A percentile compares a stretch with the other conserved stretches of the same genome.
Conservation (phyloP, 2,113 vertebrate species). For the Heterotilapia buettikoferi region DNA sequence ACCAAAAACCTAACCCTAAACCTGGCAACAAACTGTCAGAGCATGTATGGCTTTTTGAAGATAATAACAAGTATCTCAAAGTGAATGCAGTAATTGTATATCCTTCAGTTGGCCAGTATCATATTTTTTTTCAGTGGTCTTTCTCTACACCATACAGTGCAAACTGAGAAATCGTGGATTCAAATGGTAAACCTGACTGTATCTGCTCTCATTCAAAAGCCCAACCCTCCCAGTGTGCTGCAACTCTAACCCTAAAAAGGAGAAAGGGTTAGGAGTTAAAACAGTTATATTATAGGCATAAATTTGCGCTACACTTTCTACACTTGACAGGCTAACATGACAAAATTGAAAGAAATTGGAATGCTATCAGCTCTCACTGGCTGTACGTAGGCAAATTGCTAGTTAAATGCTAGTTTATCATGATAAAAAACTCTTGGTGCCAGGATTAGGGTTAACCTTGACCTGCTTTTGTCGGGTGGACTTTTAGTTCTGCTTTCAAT, state of each 20-base stretch:
- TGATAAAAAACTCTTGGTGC: not conserved
- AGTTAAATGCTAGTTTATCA: not conserved
- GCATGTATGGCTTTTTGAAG: not conserved
- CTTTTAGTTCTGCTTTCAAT: not conserved
- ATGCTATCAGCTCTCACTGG: not conserved
- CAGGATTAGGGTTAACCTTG: not conserved
- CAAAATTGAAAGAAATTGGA: not conserved
- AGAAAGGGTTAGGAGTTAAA: not conserved
- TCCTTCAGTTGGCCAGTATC: not conserved
- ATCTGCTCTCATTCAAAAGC: not conserved
- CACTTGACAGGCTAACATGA: not conserved
- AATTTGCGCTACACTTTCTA: not conserved
- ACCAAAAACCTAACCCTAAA: not conserved
- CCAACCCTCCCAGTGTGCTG: not conserved
- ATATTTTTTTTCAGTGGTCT: not conserved
- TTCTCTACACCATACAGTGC: not conserved
- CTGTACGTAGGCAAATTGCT: not conserved
- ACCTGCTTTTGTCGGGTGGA: not conserved
- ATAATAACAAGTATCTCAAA: not conserved
- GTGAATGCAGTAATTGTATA: not conserved
- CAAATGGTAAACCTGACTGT: not conserved
- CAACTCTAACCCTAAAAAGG: not conserved
- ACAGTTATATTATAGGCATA: not conserved
- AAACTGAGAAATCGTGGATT: not conserved
- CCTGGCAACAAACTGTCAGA: not conserved